Evolutionary conservation across 2,113 vertebrate species (phyloP).

Genomic region (Zapus hudsonius): DNA sequence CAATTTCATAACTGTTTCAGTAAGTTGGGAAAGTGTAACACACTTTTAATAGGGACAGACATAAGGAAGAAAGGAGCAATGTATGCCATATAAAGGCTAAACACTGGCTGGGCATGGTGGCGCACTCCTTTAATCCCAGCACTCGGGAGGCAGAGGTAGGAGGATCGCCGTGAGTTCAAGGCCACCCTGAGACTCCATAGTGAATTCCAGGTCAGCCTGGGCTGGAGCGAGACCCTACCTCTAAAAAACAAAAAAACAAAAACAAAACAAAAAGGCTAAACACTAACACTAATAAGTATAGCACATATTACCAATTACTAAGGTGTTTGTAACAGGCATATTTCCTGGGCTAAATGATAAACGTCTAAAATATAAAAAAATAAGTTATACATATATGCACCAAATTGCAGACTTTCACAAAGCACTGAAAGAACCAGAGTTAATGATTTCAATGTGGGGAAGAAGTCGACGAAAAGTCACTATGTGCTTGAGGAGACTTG

Average conservation of each 20-base stretch:
- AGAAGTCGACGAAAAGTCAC: background rate
- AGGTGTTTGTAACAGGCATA: background rate
- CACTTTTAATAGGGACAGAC: background rate
- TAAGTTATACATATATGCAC: background rate
- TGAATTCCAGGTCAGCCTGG: too few species aligned
- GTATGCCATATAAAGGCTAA: background rate
- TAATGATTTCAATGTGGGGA: background rate
- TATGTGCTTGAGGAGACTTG: background rate
- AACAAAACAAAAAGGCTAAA: too few species aligned
- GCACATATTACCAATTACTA: background rate
- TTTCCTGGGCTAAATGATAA: background rate
- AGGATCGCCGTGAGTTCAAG: too few species aligned
- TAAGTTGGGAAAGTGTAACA: background rate
- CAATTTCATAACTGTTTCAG: background rate
- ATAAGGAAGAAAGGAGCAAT: background rate
- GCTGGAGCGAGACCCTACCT: too few species aligned
- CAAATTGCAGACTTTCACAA: background rate
- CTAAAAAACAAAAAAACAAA: too few species aligned
- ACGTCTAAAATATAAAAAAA: background rate
- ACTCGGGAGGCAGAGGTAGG: too few species aligned
- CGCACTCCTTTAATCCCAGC: too few species aligned
- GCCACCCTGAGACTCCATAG: too few species aligned
- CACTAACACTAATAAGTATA: background rate
- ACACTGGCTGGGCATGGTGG: too few species aligned
- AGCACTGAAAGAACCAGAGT: background rate